These are phyloP conservation scores for Camponotus fellah DNA, from an alignment of 2,888 invertebrate species.

Conservation along the genomic window DNA sequence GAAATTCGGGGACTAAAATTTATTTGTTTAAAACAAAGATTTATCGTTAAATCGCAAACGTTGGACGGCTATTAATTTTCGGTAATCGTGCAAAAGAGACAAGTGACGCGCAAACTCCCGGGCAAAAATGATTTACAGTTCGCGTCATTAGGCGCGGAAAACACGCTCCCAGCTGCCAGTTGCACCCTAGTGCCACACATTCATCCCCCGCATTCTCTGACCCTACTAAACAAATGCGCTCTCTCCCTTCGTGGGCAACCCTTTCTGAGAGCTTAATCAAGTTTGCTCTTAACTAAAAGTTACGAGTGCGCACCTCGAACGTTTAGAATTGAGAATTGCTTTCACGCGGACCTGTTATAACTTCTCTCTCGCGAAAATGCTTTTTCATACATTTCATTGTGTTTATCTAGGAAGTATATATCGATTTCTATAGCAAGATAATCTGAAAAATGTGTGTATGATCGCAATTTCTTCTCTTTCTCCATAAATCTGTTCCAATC, in stretches of 20 bases:
- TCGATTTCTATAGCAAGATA: not conserved
- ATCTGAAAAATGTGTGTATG: not conserved
- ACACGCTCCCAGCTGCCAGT: slow-evolving; percentile 42
- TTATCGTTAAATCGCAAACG: not conserved
- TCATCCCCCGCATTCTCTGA: slow-evolving; percentile 51
- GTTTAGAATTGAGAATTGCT: slow-evolving; percentile 48
- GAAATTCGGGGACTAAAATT: slow-evolving; percentile 1
- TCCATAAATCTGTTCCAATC: not conserved
- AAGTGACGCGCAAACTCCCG: slow-evolving; percentile 1
- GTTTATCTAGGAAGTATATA: not conserved
- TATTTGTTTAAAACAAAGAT: not conserved
- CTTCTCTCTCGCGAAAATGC: slow-evolving; percentile 24
- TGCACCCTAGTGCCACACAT: slow-evolving; percentile 16
- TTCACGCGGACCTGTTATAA: slow-evolving; percentile 51
- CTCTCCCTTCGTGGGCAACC: slow-evolving; percentile 47
- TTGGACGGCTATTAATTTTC: slow-evolving; percentile 25
- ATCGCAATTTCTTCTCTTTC: not conserved
- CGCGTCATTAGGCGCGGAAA: slow-evolving; percentile 42
- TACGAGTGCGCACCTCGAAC: slow-evolving; percentile 43
- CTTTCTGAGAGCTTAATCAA: slow-evolving; percentile 67
- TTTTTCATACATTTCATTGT: slow-evolving; percentile 49
- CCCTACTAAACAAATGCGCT: slow-evolving; percentile 62
- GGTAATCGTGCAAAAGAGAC: slow-evolving; percentile 21
- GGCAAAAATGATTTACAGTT: slow-evolving; percentile 50
- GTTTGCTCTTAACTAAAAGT: slow-evolving; percentile 60